Evolutionary conservation across 2,888 invertebrate species (phyloP).

Genomic region (Crematogaster levior): DNA sequence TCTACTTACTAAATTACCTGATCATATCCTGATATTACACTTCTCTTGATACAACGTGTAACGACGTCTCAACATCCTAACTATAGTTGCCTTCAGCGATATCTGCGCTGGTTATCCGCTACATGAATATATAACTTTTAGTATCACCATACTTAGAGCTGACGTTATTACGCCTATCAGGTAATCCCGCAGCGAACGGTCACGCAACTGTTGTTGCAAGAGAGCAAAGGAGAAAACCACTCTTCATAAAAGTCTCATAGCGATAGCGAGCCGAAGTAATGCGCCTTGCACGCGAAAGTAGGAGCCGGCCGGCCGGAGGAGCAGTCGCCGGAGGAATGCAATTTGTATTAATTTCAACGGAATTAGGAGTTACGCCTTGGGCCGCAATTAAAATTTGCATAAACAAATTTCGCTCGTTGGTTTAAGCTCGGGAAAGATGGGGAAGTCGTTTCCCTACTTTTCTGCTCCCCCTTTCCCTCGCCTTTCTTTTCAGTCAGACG

Average conservation of each 20-base stretch:
- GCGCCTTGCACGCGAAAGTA: constrained; percentile 51
- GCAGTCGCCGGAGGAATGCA: constrained; percentile 70
- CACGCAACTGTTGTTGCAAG: neutral
- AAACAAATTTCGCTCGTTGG: constrained; percentile 77
- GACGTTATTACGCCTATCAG: constrained; percentile 49
- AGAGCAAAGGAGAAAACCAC: constrained; percentile 45
- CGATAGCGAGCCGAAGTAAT: constrained; percentile 51
- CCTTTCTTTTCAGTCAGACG: neutral
- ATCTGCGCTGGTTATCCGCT: constrained; percentile 33
- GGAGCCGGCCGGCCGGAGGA: constrained; percentile 39
- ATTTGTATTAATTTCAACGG: constrained; percentile 80
- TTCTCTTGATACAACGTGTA: constrained; percentile 1
- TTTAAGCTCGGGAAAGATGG: constrained; percentile 66
- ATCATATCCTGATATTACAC: constrained; percentile 7
- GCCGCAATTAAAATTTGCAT: constrained; percentile 81
- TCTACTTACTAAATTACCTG: neutral
- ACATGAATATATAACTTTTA: constrained; percentile 51
- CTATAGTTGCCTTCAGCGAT: constrained; percentile 18
- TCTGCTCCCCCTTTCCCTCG: neutral
- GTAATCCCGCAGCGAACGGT: constrained; percentile 29
- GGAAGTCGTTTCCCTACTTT: constrained; percentile 15
- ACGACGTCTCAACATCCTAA: neutral
- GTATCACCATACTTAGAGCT: constrained; percentile 36
- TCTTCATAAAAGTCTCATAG: constrained; percentile 62
- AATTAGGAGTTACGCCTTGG: constrained; percentile 79